phyloP scores from a whole-genome alignment of 2,113 vertebrate species.

The Notiomystis cincta region DNA sequence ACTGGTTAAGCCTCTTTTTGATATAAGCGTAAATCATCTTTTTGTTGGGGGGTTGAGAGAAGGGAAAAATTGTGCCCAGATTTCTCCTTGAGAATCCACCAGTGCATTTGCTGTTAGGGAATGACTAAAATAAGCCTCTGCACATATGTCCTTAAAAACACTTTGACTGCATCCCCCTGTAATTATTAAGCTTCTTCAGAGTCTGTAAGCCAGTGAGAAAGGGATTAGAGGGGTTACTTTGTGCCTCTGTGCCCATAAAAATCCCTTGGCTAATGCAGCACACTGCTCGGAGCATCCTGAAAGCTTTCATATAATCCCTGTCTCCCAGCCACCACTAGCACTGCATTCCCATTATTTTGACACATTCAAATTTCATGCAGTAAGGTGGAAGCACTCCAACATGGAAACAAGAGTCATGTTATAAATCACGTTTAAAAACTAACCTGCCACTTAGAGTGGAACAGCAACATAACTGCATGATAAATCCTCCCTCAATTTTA shows the following conservation, averaged over 20 bases:
- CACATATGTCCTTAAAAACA: constrained; percentile 69
- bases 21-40: not conserved
- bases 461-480: not conserved
- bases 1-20: not conserved
- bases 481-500: not conserved
- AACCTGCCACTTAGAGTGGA: not conserved
- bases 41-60: not conserved
- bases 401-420: constrained; percentile 39
- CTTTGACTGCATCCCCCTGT: constrained; percentile 61
- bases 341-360: constrained; percentile 59
- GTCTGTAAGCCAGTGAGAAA: constrained; percentile 63
- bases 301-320: constrained; percentile 70
- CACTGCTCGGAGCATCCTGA: constrained; percentile 52
- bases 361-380: constrained; percentile 49
- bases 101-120: constrained; percentile 47
- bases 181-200: constrained; percentile 73
- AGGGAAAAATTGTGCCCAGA: not conserved
- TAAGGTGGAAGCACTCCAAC: constrained; percentile 45
- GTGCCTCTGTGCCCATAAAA: constrained; percentile 65
- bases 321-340: not conserved
- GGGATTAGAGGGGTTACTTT: constrained; percentile 69
- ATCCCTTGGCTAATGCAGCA: constrained; percentile 54
- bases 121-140: constrained; percentile 58
- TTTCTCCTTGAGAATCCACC: constrained; percentile 26
- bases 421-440: constrained; percentile 19